Conservation (phyloP, 1,140 invertebrate genomes). For the Leptinotarsa undecemlineata region DNA sequence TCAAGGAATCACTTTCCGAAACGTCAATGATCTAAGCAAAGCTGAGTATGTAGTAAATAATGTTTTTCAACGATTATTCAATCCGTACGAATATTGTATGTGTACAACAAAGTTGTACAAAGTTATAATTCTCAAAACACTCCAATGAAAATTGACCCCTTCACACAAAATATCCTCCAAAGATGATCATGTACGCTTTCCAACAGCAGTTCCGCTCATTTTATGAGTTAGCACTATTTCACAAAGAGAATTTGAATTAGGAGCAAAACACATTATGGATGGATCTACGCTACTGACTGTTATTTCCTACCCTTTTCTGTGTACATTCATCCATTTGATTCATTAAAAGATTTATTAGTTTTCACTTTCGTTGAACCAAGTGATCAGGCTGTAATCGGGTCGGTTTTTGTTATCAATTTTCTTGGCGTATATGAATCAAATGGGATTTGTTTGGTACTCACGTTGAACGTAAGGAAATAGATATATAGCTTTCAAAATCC, state of each 20-base stretch:
- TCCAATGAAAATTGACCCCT: background rate
- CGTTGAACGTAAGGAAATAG: background rate
- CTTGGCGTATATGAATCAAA: constrained; percentile 16
- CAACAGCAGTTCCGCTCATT: background rate
- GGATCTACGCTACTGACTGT: background rate
- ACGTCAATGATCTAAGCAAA: no score
- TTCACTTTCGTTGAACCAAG: constrained; percentile 18
- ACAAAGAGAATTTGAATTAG: background rate
- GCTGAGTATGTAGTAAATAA: no score
- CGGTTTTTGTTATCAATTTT: constrained; percentile 14
- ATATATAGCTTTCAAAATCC: background rate
- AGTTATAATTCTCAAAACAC: no score
- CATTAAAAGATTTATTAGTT: constrained; percentile 13
- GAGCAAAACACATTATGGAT: background rate
- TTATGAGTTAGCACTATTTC: background rate
- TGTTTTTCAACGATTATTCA: no score
- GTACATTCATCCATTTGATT: constrained; percentile 12
- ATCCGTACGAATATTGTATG: no score
- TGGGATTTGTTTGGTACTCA: constrained; percentile 16
- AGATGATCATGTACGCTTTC: background rate
- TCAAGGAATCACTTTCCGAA: no score
- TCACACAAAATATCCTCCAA: background rate
- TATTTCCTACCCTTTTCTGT: constrained; percentile 4
- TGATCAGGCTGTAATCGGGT: constrained; percentile 13
- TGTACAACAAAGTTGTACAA: no score